Evolutionary conservation across 2,113 vertebrate genomes (phyloP).

Genomic region (Glaucomys volans): DNA sequence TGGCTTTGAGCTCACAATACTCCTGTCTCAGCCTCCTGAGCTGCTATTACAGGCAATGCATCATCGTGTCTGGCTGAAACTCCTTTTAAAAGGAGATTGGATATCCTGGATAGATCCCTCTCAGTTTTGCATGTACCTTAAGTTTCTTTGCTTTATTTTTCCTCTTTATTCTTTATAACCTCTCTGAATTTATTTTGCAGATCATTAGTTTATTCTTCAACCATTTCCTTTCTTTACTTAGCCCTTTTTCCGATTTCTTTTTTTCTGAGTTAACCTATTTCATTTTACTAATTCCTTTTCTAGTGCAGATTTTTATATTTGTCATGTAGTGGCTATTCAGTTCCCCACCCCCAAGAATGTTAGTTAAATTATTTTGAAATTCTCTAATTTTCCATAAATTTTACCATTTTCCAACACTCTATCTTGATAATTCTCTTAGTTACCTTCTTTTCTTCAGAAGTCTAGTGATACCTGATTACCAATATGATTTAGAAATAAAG

Average conservation of each 20-base stretch:
- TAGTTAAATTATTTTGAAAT: not conserved
- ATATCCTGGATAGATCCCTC: not conserved
- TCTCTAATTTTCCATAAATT: not conserved
- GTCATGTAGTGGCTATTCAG: not conserved
- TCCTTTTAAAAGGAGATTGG: not conserved
- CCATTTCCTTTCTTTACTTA: not conserved
- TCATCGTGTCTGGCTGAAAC: too few species aligned
- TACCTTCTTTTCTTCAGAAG: not conserved
- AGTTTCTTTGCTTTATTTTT: not conserved
- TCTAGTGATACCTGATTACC: not conserved
- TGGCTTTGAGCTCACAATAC: too few species aligned
- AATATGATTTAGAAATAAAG: not conserved
- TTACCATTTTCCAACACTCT: not conserved
- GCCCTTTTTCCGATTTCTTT: not conserved
- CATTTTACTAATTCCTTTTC: not conserved
- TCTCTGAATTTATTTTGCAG: slow-evolving; percentile 12
- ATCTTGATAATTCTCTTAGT: not conserved
- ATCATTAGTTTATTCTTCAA: slow-evolving; percentile 14
- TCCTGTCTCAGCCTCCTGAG: too few species aligned
- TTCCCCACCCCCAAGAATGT: not conserved
- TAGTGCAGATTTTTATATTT: not conserved
- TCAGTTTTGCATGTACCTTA: not conserved
- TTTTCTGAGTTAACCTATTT: not conserved
- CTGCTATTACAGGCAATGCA: too few species aligned
- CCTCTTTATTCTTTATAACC: not conserved